Percentiles rank a stretch among this genome's conserved stretches.
phyloP scores from a whole-genome alignment of 2,113 vertebrate species.

The Indri indri region DNA sequence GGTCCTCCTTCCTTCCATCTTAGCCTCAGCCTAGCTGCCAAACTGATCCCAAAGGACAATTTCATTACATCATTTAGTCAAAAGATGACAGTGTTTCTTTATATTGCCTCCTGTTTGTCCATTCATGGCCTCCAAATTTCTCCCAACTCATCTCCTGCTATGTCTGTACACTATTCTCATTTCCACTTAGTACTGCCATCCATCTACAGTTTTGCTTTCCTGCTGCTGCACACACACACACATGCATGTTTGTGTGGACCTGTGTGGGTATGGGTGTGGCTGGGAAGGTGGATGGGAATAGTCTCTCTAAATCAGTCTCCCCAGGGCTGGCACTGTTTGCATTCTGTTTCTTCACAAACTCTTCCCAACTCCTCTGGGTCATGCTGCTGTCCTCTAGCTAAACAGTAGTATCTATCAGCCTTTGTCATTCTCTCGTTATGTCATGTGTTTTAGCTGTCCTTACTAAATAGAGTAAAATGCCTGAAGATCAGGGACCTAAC shows the following conservation, averaged over 20 bases:
- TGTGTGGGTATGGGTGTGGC: not conserved
- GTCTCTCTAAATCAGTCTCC: not conserved
- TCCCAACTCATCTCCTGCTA: not conserved
- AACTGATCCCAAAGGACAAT: not conserved
- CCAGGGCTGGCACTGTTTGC: not conserved
- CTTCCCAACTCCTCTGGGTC: not conserved
- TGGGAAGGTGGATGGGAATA: too few relatives aligned
- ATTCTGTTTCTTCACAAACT: not conserved
- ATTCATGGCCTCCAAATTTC: not conserved
- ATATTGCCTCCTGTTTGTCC: not conserved
- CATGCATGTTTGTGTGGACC: too few relatives aligned
- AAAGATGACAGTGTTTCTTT: not conserved
- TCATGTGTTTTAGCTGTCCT: not conserved
- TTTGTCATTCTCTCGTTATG: not conserved
- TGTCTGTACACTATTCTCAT: not conserved
- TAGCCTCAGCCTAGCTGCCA: not conserved
- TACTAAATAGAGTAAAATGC: not conserved
- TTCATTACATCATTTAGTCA: not conserved
- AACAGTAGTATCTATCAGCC: not conserved
- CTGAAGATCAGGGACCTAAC: not conserved
- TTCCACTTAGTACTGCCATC: not conserved
- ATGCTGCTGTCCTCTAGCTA: not conserved
- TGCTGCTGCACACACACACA: too few relatives aligned
- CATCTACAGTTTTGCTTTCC: not conserved
- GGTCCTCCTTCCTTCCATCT: not conserved